A percentile compares a stretch with the other conserved stretches of the same genome.
phyloP scores from a whole-genome alignment of 2,113 vertebrate species.

The Echinops telfairi region DNA sequence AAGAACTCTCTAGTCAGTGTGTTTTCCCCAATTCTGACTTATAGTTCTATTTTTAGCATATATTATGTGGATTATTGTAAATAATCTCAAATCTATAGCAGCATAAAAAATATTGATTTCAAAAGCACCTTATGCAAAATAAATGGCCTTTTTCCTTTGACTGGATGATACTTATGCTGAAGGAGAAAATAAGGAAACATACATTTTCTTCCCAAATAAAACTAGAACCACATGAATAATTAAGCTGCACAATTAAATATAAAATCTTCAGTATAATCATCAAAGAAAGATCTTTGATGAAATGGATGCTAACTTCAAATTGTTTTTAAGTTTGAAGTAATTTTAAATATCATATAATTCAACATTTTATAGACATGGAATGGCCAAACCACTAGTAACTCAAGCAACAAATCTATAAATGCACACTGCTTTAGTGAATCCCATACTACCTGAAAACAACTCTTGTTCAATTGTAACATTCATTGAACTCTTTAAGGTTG shows the following conservation, averaged over 20 bases:
- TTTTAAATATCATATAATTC: constrained; percentile 24
- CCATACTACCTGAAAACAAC: constrained; percentile 40
- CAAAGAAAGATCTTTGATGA: too few species aligned
- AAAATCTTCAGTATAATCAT: not conserved
- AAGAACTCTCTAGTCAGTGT: not conserved
- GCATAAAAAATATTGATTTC: constrained; percentile 30
- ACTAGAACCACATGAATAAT: not conserved
- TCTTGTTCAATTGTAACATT: not conserved
- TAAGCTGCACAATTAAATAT: constrained; percentile 39
- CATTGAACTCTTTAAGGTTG: not conserved
- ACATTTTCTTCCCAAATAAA: constrained; percentile 36
- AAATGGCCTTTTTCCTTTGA: constrained; percentile 22
- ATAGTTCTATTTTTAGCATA: constrained; percentile 22
- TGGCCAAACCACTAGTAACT: constrained; percentile 33
- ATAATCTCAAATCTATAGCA: constrained; percentile 21
- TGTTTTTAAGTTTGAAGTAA: constrained; percentile 47
- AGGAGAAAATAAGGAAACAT: constrained; percentile 32
- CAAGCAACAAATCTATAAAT: constrained; percentile 41
- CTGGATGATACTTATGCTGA: constrained; percentile 23
- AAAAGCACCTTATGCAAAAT: not conserved
- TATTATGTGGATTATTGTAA: constrained; percentile 30
- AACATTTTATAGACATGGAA: constrained; percentile 18
- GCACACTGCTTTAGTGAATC: not conserved
- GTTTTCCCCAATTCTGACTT: constrained; percentile 48
- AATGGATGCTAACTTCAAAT: not conserved